phyloP scores from a whole-genome alignment of 2,113 vertebrate genomes.

The Nycticorax nycticorax region DNA sequence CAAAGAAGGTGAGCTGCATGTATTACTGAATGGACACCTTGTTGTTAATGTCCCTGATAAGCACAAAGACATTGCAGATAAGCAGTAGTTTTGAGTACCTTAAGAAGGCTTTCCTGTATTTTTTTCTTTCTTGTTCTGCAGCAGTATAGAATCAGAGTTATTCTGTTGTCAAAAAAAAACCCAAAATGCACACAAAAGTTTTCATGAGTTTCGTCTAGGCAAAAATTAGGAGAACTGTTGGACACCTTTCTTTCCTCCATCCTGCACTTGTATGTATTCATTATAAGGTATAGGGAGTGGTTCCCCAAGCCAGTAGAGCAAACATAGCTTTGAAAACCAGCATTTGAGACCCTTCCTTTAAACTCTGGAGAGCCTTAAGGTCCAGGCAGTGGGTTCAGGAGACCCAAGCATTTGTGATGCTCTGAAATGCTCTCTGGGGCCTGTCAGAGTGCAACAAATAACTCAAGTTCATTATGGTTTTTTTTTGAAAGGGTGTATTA shows the following conservation, averaged over 20 bases:
- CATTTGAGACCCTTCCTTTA: not conserved
- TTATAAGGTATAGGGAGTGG: not conserved
- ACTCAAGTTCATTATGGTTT: not conserved
- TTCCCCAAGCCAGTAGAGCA: not conserved
- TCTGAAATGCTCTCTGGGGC: not conserved
- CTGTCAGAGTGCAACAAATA: not conserved
- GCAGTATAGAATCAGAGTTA: not conserved
- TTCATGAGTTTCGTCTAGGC: not conserved
- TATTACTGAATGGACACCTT: not conserved
- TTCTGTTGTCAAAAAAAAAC: not conserved
- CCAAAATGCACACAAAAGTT: not conserved
- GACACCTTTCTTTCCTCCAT: not conserved
- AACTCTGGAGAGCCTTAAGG: not conserved
- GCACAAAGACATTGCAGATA: not conserved
- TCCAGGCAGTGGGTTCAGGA: not conserved
- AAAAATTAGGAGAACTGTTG: not conserved
- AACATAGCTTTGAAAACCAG: not conserved
- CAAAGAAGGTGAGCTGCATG: not conserved
- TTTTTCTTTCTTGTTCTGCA: not conserved
- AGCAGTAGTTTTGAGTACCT: not conserved
- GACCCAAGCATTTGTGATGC: fast-evolving
- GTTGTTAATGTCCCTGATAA: not conserved
- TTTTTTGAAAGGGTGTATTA: not conserved
- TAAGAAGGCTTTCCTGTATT: not conserved
- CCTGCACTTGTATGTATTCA: not conserved